These are phyloP conservation scores for Chamaedrilus cognettii DNA, from an alignment of 2,888 invertebrate species.

Conservation along the genomic window DNA sequence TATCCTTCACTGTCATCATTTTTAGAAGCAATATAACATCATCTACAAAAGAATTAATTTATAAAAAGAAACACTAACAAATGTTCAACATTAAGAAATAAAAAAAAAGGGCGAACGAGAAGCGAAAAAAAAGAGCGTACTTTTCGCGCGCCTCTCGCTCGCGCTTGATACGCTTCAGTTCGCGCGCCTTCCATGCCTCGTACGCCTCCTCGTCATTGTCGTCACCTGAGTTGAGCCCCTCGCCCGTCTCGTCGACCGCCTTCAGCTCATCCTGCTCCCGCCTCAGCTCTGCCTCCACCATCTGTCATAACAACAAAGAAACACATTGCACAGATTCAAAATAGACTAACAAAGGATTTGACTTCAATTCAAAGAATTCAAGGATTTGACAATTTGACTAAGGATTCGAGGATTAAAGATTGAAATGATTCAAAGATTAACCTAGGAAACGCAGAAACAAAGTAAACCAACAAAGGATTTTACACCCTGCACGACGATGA, in stretches of 20 bases:
- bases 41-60: not conserved
- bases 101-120: not conserved
- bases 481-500: no score
- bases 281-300: conserved; percentile 85
- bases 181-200: conserved; percentile 96
- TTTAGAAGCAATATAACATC: not conserved
- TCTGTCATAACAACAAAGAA: conserved; percentile 10
- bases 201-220: conserved; percentile 92
- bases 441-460: no score
- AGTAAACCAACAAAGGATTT: no score
- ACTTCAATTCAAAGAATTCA: no score
- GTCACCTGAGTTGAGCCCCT: conserved; percentile 64
- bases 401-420: no score
- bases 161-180: conserved; percentile 92
- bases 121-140: conserved; percentile 69
- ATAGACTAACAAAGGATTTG: no score
- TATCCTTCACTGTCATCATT: no score
- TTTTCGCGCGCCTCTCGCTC: conserved; percentile 94
- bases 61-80: not conserved
- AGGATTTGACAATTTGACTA: no score
- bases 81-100: not conserved
- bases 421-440: no score
- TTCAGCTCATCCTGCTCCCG: conserved; percentile 77
- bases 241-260: conserved; percentile 62
- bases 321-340: no score